Percentiles rank a stretch among this genome's conserved stretches.
Conservation (phyloP, 2,888 invertebrate species). For the Eupithecia centaureata region DNA sequence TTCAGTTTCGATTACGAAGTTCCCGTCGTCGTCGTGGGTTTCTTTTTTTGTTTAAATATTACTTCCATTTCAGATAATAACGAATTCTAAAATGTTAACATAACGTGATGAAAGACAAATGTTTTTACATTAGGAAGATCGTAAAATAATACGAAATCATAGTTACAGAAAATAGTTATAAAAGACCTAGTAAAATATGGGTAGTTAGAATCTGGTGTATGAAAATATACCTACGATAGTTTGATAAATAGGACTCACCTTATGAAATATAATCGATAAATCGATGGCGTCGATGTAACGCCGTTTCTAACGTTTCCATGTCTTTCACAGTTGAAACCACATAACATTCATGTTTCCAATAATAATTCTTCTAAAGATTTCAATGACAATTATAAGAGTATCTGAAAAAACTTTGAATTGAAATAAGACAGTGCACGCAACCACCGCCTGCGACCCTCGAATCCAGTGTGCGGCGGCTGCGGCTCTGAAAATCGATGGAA, state of each 20-base stretch:
- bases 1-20: no score
- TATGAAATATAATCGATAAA: slow-evolving; percentile 36
- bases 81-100: no score
- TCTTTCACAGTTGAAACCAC: slow-evolving; percentile 24
- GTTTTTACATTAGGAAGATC: no score
- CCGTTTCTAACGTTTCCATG: slow-evolving; percentile 9
- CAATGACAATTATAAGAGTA: background rate
- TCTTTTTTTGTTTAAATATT: no score
- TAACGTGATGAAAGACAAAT: no score
- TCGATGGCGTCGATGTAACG: slow-evolving; percentile 26
- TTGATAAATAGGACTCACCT: slow-evolving; percentile 36
- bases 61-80: no score
- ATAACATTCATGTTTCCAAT: background rate
- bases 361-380: background rate
- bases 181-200: background rate
- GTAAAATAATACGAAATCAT: background rate
- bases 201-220: background rate
- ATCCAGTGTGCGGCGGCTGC: slow-evolving; percentile 83
- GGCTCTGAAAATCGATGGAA: slow-evolving; percentile 89
- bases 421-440: slow-evolving; percentile 64
- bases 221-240: background rate
- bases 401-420: background rate
- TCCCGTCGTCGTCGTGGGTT: no score
- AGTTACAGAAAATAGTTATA: background rate
- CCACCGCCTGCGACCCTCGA: slow-evolving; percentile 82